Conservation (phyloP, 1,140 invertebrate genomes). For the Euura saliciscinereae region DNA sequence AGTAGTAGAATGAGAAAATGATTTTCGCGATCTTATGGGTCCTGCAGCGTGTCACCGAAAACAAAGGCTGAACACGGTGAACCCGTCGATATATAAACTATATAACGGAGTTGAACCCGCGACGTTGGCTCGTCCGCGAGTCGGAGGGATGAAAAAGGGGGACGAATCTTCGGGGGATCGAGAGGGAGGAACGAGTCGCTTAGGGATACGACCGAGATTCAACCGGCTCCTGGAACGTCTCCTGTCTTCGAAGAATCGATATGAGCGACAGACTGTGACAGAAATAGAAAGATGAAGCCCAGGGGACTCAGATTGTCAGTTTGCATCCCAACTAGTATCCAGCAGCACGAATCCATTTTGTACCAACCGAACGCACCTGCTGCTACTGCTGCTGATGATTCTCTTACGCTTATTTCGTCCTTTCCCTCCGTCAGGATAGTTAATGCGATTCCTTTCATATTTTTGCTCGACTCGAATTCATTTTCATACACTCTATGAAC, state of each 20-base stretch:
- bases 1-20: constrained; percentile 12
- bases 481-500: no score
- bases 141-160: not conserved
- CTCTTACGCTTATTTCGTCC: not conserved
- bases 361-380: constrained; percentile 15
- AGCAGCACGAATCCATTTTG: not conserved
- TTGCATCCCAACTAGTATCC: constrained; percentile 29
- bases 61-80: constrained; percentile 9
- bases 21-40: constrained; percentile 11
- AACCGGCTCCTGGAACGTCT: constrained; percentile 11
- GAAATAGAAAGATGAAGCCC: constrained; percentile 17
- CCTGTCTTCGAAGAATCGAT: constrained; percentile 25
- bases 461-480: no score
- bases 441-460: not conserved
- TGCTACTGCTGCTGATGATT: not conserved
- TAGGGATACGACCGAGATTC: constrained; percentile 9
- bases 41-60: constrained; percentile 15
- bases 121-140: not conserved
- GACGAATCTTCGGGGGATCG: not conserved
- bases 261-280: constrained; percentile 20
- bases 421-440: not conserved
- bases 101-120: constrained; percentile 11
- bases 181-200: not conserved
- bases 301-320: constrained; percentile 19
- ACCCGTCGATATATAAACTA: constrained; percentile 9